Base-by-base conservation (phyloP, 2,888 invertebrate species). In the Caenorhabditis auriculariae region DNA sequence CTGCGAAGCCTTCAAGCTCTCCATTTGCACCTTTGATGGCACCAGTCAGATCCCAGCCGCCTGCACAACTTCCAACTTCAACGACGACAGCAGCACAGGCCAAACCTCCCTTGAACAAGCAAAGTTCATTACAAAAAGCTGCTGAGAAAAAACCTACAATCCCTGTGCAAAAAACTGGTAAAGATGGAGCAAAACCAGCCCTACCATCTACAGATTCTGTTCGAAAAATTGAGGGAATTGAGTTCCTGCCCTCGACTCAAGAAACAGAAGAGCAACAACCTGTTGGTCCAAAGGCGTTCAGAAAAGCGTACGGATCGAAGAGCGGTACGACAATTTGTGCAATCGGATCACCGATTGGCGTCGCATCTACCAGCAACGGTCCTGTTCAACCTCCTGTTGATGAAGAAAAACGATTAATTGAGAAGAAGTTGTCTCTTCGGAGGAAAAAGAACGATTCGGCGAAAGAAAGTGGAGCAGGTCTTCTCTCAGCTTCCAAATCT, bases 251-350 rank as follows among this genome's bases (percentile, higher is more conserved):
- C 7, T 37, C 46, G 19, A 44, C 52, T 5, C 23, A 42, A 2
- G 53, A 56, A 12, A 50, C 45, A 3, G 43, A 42, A 21, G 27
- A 39, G 12, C 39, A 50, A n/a, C 27, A 26, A 32, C 55, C 56
- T n/a, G 57, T 51, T 4, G 55, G 58, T 23, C 69, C 73, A 7
- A 71, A 71, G 45, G 71, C 73, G 21, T 46, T 74, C 4, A 39
- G 73, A 37, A 66, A 71, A 28, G 67, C 71, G 4, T 74, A 74
- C 44, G 73, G 71, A 0, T 66, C 69, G 4, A 74, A 74, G 48
- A 66, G 68, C 38, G 69, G 71, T 19, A 71, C 73, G 12, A 73
- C 71, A 19, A 71, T 71, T 29, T 71, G 73, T 51, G 67, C 71
- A 12, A 64, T 71, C 4, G 73, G 69, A 1, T 59, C 62, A 26